These are phyloP conservation scores for Drosophila atripex DNA, from an alignment of 2,888 invertebrate genomes.

Conservation along the genomic window DNA sequence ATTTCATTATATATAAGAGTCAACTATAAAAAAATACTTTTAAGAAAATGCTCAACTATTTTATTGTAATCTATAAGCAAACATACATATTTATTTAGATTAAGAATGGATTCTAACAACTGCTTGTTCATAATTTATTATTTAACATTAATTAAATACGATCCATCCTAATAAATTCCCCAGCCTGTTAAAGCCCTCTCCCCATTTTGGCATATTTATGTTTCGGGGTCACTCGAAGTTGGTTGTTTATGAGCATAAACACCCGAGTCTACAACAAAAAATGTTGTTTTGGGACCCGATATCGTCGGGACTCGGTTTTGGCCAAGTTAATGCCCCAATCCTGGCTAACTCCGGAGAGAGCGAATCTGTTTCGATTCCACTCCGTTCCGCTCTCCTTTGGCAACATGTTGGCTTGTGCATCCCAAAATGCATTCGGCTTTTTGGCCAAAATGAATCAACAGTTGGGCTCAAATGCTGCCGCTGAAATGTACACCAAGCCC, in stretches of 20 bases:
- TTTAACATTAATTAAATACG: neutral
- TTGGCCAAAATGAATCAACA: slow-evolving; percentile 49
- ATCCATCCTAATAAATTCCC: neutral
- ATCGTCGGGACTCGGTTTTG: slow-evolving; percentile 19
- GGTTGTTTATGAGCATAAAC: slow-evolving; percentile 37
- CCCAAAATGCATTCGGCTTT: slow-evolving; percentile 35
- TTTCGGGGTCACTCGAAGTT: slow-evolving; percentile 36
- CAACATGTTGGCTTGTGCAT: slow-evolving; percentile 65
- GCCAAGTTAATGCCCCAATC: slow-evolving; percentile 41
- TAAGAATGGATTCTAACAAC: no score
- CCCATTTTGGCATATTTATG: slow-evolving; percentile 20
- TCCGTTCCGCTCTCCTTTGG: slow-evolving; percentile 50
- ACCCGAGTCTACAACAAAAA: slow-evolving; percentile 26
- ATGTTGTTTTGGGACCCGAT: slow-evolving; percentile 29
- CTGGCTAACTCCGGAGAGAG: slow-evolving; percentile 20
- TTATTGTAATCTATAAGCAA: no score
- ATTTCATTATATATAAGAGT: no score
- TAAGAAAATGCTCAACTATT: no score
- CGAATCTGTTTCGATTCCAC: slow-evolving; percentile 57
- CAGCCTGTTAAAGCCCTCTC: neutral
- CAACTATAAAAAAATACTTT: no score
- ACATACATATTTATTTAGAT: no score
- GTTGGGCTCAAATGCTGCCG: slow-evolving; percentile 45
- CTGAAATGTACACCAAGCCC: slow-evolving; percentile 40
- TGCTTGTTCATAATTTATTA: neutral